A percentile compares a stretch with the other conserved stretches of the same genome.
phyloP scores from a whole-genome alignment of 2,888 invertebrate species.

The Andrena haemorrhoa region DNA sequence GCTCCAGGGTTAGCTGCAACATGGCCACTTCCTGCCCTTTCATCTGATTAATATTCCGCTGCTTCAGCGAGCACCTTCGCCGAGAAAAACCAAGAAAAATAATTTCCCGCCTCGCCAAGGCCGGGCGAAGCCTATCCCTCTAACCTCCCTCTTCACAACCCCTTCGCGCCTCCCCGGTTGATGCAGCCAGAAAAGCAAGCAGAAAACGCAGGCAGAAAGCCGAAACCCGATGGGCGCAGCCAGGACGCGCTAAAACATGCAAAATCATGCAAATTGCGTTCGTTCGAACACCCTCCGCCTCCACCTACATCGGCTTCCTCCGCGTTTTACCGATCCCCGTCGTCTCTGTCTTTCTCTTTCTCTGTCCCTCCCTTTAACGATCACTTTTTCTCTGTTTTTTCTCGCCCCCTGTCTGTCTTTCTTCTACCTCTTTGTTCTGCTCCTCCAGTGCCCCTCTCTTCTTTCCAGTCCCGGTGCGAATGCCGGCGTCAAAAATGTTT shows the following conservation, averaged over 20 bases:
- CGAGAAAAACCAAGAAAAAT: conserved; percentile 79
- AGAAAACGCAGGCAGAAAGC: conserved; percentile 80
- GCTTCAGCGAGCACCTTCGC: conserved; percentile 59
- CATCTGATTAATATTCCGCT: conserved; percentile 68
- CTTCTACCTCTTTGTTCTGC: conserved; percentile 18
- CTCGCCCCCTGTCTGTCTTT: conserved; percentile 43
- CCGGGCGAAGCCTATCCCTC: conserved; percentile 42
- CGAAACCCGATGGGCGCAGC: conserved; percentile 79
- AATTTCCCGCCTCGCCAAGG: conserved; percentile 71
- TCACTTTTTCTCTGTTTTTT: conserved; percentile 65
- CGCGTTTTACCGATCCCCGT: conserved; percentile 65
- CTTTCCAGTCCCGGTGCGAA: conserved; percentile 49
- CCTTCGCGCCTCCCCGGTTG: conserved; percentile 43
- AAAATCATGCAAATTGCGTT: conserved; percentile 84
- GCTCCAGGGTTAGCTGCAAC: too few relatives aligned
- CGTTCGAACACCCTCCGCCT: conserved; percentile 78
- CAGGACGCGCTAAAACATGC: conserved; percentile 83
- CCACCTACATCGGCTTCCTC: conserved; percentile 69
- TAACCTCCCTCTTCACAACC: conserved; percentile 50
- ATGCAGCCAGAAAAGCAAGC: conserved; percentile 77
- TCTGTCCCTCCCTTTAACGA: conserved; percentile 2
- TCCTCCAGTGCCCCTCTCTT: conserved; percentile 33
- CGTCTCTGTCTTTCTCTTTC: conserved; percentile 39
- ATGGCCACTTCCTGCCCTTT: conserved; percentile 2
- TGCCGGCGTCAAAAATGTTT: conserved; percentile 81